Conservation (phyloP, 2,888 invertebrate genomes). For the Cabera pusaria region DNA sequence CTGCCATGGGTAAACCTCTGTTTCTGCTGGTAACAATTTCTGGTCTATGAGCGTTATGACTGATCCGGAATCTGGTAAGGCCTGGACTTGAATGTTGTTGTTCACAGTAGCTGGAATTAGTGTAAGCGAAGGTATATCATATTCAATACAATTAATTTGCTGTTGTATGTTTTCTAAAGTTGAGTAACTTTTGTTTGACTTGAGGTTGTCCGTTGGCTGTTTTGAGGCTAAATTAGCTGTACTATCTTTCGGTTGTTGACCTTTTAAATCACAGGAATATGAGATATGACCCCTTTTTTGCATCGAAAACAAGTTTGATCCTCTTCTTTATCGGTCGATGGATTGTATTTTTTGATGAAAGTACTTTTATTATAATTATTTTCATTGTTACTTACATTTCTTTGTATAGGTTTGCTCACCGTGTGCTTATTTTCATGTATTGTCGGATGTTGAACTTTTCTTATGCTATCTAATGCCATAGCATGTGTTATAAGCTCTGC, state of each 20-base stretch:
- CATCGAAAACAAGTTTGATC: neutral
- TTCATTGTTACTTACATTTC: neutral
- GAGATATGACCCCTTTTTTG: slow-evolving; percentile 1
- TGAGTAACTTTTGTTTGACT: too few relatives aligned
- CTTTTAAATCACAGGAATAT: neutral
- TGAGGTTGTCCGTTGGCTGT: too few relatives aligned
- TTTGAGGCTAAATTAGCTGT: too few relatives aligned
- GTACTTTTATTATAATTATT: neutral
- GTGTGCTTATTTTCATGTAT: neutral
- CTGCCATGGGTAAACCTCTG: slow-evolving; percentile 7
- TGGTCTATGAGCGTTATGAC: slow-evolving; percentile 1
- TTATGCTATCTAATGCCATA: neutral
- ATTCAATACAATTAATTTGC: slow-evolving; percentile 1
- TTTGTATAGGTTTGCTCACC: neutral
- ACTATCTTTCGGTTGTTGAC: neutral
- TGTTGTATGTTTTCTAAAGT: neutral
- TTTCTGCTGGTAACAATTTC: neutral
- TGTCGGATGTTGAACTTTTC: neutral
- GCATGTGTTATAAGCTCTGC: neutral
- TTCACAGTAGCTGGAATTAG: slow-evolving; percentile 2
- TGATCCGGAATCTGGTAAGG: slow-evolving; percentile 1
- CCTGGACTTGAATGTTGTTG: neutral
- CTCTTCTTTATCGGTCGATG: neutral
- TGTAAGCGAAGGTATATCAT: slow-evolving; percentile 1
- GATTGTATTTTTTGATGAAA: slow-evolving; percentile 1